Percentiles rank a stretch among this genome's conserved stretches.
Evolutionary conservation across 2,888 invertebrate species (phyloP).

Genomic region (Diaphora mendica): DNA sequence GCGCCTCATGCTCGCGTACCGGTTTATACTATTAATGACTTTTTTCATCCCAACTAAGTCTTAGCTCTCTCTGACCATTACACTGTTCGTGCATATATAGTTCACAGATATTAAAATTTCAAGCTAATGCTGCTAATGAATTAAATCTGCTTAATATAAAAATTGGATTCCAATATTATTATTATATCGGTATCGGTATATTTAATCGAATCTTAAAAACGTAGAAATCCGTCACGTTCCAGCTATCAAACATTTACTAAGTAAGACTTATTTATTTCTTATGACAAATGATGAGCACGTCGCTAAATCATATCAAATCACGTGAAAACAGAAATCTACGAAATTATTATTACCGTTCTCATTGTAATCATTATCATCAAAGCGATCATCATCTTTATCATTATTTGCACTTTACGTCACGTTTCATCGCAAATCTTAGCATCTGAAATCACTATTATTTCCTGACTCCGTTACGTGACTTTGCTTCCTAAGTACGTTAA

Average conservation of each 20-base stretch:
- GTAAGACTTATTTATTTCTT: slow-evolving; percentile 30
- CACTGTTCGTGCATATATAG: slow-evolving; percentile 36
- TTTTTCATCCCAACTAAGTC: slow-evolving; percentile 64
- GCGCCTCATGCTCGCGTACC: slow-evolving; percentile 76
- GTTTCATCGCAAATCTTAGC: slow-evolving; percentile 55
- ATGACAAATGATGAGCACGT: slow-evolving; percentile 49
- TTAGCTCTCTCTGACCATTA: slow-evolving; percentile 63
- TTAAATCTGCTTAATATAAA: slow-evolving; percentile 24
- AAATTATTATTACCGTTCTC: slow-evolving; percentile 51
- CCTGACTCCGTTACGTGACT: slow-evolving; percentile 52
- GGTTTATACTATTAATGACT: slow-evolving; percentile 74
- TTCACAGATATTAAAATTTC: slow-evolving; percentile 23
- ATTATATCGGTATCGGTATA: slow-evolving; percentile 45
- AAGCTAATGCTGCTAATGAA: slow-evolving; percentile 19
- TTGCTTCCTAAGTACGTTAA: slow-evolving; percentile 48
- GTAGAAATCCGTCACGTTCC: slow-evolving; percentile 42
- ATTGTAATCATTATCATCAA: slow-evolving; percentile 49
- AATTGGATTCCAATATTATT: slow-evolving; percentile 30
- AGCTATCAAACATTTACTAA: slow-evolving; percentile 35
- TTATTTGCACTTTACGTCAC: slow-evolving; percentile 59
- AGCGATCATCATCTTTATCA: slow-evolving; percentile 53
- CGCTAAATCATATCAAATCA: slow-evolving; percentile 37
- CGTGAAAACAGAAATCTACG: slow-evolving; percentile 50
- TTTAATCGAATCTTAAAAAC: slow-evolving; percentile 40
- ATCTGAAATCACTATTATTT: slow-evolving; percentile 53